Percentiles rank a stretch among this genome's conserved stretches.
phyloP scores from a whole-genome alignment of 2,888 invertebrate species.

The Cacoxenus indagator region DNA sequence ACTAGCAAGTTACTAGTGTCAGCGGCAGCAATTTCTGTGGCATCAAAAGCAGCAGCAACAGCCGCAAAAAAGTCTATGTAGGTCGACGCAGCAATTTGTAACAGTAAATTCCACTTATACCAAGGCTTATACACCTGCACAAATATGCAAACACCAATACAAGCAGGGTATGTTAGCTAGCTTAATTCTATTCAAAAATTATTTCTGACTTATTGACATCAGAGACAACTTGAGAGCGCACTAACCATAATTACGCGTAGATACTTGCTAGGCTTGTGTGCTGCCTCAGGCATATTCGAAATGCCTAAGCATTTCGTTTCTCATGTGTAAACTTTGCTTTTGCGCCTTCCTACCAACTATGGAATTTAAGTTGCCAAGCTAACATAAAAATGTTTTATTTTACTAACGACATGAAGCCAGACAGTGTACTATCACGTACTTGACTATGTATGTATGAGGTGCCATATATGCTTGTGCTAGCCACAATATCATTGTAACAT shows the following conservation, averaged over 20 bases:
- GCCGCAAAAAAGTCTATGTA: neutral
- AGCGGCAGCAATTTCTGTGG: too few relatives aligned
- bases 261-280: neutral
- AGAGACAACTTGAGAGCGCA: neutral
- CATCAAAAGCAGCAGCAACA: neutral
- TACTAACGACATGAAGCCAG: too few relatives aligned
- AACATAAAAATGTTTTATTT: too few relatives aligned
- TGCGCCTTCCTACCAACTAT: too few relatives aligned
- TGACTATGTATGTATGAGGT: too few relatives aligned
- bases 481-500: too few relatives aligned
- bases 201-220: constrained; percentile 63
- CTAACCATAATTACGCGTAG: neutral
- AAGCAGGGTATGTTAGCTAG: constrained; percentile 35
- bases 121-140: constrained; percentile 23
- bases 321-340: too few relatives aligned
- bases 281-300: neutral
- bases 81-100: constrained; percentile 12
- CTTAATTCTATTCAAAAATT: constrained; percentile 61
- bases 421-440: too few relatives aligned
- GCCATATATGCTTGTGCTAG: too few relatives aligned
- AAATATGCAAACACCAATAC: neutral
- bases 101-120: constrained; percentile 6
- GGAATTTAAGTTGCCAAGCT: too few relatives aligned
- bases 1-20: too few relatives aligned
- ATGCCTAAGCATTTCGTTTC: too few relatives aligned